Evolutionary conservation across 2,888 invertebrate genomes (phyloP).

Genomic region (Globia sparganii): DNA sequence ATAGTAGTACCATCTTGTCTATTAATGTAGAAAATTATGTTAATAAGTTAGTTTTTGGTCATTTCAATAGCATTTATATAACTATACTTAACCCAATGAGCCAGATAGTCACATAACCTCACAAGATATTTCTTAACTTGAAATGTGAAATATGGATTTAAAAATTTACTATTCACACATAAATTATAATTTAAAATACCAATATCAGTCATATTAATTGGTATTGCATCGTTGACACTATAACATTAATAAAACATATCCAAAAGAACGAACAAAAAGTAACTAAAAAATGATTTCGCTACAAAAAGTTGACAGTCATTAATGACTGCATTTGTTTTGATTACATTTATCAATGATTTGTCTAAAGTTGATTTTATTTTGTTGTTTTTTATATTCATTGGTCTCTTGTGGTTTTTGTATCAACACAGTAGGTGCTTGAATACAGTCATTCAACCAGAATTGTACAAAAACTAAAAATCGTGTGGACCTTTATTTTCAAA

Average conservation of each 20-base stretch:
- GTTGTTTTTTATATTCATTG: constrained; percentile 11
- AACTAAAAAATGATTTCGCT: constrained; percentile 33
- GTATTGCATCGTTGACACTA: constrained; percentile 18
- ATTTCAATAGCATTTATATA: constrained; percentile 41
- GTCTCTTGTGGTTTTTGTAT: constrained; percentile 1
- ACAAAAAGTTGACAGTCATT: constrained; percentile 48
- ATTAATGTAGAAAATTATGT: constrained; percentile 55
- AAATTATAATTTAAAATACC: constrained; percentile 28
- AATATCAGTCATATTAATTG: constrained; percentile 25
- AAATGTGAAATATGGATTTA: not conserved
- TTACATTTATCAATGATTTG: constrained; percentile 31
- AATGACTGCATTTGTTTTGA: constrained; percentile 44
- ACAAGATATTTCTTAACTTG: constrained; percentile 23
- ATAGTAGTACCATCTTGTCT: constrained; percentile 13
- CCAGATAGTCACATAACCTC: constrained; percentile 8
- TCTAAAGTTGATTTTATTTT: constrained; percentile 10
- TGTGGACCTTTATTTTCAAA: not conserved
- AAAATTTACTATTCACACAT: constrained; percentile 22
- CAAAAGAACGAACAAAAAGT: constrained; percentile 21
- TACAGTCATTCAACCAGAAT: not conserved
- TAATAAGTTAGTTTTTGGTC: constrained; percentile 24
- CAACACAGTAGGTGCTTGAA: not conserved
- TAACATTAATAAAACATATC: constrained; percentile 25
- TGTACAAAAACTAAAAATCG: not conserved
- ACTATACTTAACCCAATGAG: constrained; percentile 37